phyloP scores from a whole-genome alignment of 2,113 vertebrate genomes.

The Strix aluco region DNA sequence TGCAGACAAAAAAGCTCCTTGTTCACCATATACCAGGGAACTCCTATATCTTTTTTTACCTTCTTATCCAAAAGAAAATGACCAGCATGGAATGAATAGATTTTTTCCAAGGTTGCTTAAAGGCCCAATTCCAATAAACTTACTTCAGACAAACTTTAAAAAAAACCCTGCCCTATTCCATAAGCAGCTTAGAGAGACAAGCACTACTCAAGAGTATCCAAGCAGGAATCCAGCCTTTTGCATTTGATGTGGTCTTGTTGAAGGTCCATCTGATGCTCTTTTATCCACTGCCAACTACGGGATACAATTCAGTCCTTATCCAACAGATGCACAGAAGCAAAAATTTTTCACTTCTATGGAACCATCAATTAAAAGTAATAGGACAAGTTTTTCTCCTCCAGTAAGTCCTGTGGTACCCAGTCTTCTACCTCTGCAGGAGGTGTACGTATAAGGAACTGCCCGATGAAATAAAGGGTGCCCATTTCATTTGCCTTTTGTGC shows the following conservation, averaged over 20 bases:
- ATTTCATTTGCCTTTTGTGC: not conserved
- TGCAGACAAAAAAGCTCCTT: conserved; percentile 48
- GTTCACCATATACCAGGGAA: conserved; percentile 4
- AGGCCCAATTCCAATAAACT: not conserved
- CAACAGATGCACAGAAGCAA: not conserved
- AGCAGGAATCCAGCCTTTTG: not conserved
- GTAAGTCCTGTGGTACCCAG: not conserved
- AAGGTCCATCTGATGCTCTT: not conserved
- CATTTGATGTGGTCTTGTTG: not conserved
- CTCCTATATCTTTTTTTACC: not conserved
- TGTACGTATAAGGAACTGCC: not conserved
- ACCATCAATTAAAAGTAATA: not conserved
- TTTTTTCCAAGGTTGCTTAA: conserved; percentile 11
- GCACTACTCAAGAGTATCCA: fast-evolving
- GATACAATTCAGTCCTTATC: not conserved
- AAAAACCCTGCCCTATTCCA: not conserved
- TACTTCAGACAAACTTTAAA: not conserved
- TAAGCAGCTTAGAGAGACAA: not conserved
- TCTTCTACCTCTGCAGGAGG: not conserved
- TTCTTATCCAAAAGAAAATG: conserved; percentile 16
- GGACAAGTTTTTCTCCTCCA: not conserved
- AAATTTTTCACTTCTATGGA: not conserved
- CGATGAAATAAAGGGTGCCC: not conserved
- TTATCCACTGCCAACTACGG: not conserved
- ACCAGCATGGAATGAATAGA: not conserved